Conservation (phyloP, 2,888 invertebrate genomes). For the Eristalinus sepulchralis region DNA sequence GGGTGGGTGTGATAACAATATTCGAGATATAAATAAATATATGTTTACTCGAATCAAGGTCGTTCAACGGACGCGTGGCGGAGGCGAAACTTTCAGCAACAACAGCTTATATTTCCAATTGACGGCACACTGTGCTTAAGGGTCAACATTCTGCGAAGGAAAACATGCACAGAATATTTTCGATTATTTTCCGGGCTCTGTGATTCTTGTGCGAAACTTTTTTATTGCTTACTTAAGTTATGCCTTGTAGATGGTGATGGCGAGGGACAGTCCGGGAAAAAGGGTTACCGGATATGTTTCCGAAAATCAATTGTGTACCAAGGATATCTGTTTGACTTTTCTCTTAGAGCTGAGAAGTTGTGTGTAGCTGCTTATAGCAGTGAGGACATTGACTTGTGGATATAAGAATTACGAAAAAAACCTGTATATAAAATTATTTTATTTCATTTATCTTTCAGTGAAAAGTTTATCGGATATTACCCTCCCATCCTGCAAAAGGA, state of each 20-base stretch:
- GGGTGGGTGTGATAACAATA: neutral
- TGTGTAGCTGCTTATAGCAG: too few species aligned
- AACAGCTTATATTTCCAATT: neutral
- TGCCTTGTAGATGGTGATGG: neutral
- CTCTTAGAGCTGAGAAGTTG: too few species aligned
- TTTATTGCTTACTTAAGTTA: neutral
- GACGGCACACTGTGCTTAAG: neutral
- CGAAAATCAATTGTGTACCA: too few species aligned
- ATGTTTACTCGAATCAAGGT: neutral
- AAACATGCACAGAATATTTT: neutral
- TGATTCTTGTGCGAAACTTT: neutral
- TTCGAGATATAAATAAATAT: slow-evolving; percentile 14
- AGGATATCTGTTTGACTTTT: too few species aligned
- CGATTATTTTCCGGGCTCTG: neutral
- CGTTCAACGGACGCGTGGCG: neutral
- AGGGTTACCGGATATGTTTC: neutral
- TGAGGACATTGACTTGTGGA: too few species aligned
- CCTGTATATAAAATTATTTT: too few species aligned
- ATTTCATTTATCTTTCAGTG: too few species aligned
- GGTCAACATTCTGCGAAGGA: neutral
- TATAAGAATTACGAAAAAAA: too few species aligned
- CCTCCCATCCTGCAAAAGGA: too few species aligned
- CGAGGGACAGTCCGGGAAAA: neutral
- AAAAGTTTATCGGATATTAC: too few species aligned
- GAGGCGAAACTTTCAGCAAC: slow-evolving; percentile 5